These are phyloP conservation scores for Phaonia tiefii DNA, from an alignment of 2,888 invertebrate species.

Conservation along the genomic window DNA sequence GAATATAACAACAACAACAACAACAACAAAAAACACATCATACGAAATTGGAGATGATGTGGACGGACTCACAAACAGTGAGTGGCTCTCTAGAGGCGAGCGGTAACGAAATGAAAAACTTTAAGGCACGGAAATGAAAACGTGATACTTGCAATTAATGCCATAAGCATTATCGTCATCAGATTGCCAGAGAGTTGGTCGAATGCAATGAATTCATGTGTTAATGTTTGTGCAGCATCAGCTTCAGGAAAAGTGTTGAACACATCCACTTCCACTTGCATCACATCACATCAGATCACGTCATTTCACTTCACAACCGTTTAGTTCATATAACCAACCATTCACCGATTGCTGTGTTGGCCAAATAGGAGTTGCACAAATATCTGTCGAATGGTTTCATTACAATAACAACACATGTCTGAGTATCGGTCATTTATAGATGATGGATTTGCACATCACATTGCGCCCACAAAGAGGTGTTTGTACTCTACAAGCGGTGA, in stretches of 20 bases:
- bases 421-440: too few relatives aligned
- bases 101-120: slow-evolving; percentile 38
- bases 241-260: background rate
- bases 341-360: too few relatives aligned
- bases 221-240: background rate
- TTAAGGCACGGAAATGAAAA: slow-evolving; percentile 58
- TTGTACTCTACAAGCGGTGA: too few relatives aligned
- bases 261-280: background rate
- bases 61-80: background rate
- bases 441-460: too few relatives aligned
- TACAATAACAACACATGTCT: slow-evolving; percentile 1
- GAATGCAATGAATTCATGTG: background rate
- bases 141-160: slow-evolving; percentile 65
- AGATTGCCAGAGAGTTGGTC: slow-evolving; percentile 8
- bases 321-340: too few relatives aligned
- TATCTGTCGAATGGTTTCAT: background rate
- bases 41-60: slow-evolving; percentile 21
- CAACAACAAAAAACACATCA: background rate
- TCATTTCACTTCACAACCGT: too few relatives aligned
- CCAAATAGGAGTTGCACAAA: too few relatives aligned
- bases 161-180: slow-evolving; percentile 59
- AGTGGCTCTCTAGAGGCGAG: too few relatives aligned
- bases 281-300: too few relatives aligned
- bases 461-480: too few relatives aligned
- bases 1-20: too few relatives aligned